A percentile compares a stretch with the other conserved stretches of the same genome.
Conservation (phyloP, 2,113 vertebrate species). For the Suricata suricatta region DNA sequence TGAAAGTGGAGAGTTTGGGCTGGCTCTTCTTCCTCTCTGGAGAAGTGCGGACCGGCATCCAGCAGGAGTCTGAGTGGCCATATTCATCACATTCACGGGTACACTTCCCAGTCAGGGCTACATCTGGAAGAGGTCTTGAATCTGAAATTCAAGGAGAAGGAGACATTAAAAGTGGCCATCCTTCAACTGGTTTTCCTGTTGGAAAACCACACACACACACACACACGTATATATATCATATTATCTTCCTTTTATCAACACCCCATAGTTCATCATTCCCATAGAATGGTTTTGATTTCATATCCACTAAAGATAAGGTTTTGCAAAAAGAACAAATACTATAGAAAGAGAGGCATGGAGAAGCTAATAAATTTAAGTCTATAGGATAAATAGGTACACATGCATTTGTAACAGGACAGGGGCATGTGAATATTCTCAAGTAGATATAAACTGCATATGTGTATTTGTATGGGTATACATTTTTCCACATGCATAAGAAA, state of each 20-base stretch:
- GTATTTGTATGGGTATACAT: neutral
- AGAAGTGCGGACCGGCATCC: conserved; percentile 99
- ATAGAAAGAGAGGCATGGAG: neutral
- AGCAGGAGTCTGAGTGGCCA: conserved; percentile 99
- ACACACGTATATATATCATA: neutral
- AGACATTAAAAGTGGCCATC: conserved; percentile 10
- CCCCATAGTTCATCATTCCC: neutral
- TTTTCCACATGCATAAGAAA: neutral
- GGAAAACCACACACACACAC: neutral
- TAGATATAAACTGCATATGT: neutral
- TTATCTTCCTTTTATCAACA: neutral
- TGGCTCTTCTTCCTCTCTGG: conserved; percentile 97
- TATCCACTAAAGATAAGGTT: conserved; percentile 59
- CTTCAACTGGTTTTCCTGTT: neutral
- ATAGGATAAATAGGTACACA: neutral
- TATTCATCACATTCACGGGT: conserved; percentile 98
- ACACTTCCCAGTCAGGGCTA: conserved; percentile 99
- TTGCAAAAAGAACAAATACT: neutral
- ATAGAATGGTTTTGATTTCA: neutral
- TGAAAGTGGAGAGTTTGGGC: conserved; percentile 99
- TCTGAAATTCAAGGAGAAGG: conserved; percentile 87
- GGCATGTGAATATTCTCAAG: neutral
- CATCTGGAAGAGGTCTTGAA: conserved; percentile 99
- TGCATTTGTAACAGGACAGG: neutral
- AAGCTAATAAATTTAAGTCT: neutral